Base-by-base conservation (phyloP, 30 jellyfish, hydroid and myxozoan genomes). In the Chrysaora quinquecirrha region DNA sequence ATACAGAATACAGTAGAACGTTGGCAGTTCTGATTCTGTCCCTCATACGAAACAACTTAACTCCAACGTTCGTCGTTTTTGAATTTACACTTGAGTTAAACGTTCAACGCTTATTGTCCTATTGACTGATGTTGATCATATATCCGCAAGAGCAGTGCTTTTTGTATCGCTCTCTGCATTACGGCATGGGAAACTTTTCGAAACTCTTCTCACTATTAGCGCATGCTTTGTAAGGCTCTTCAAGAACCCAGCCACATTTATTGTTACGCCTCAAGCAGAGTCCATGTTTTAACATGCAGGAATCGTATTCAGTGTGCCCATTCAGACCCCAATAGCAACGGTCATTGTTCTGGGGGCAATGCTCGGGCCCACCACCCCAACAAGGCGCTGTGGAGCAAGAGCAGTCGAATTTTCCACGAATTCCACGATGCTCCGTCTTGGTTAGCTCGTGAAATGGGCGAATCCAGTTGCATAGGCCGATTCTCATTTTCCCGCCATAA, bases 331-430 rank as follows among this genome's bases (percentile, higher is more conserved):
- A 38, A 38, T 38, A 38, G 14, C 54, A 38, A 14, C 54, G 54
- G n/a, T n/a, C n/a, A 14, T 38, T 38, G 6, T 38, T 38, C 11
- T 14, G 11, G 6, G 54, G 54, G 6, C 11, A 38, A 38, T 14
- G 14, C 14, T 6, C 54, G 54, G 6, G 54, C 6, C 68, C 29
- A 10, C 29, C 68, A 3, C 71, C 89, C 50, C 68, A 30, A 1
- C 82, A 78, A 30, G 71, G 33, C 30, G 77, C 68, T n/a, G 62
- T 74, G 14, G 85, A 2, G 66, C 92, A 82, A 21, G 64, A 34
- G 32, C 92, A 82, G 22, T 82, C 92, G 62, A 64, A 82, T 14
- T 25, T 23, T 49, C 92, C 92, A n/a, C 62, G 33, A 27, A 82
- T 27, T 0, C 92, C 92, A n/a, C 63, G 48, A 21, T 49, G 77